Evolutionary conservation across 2,113 vertebrate species (phyloP).

Genomic region (Oriolus oriolus): DNA sequence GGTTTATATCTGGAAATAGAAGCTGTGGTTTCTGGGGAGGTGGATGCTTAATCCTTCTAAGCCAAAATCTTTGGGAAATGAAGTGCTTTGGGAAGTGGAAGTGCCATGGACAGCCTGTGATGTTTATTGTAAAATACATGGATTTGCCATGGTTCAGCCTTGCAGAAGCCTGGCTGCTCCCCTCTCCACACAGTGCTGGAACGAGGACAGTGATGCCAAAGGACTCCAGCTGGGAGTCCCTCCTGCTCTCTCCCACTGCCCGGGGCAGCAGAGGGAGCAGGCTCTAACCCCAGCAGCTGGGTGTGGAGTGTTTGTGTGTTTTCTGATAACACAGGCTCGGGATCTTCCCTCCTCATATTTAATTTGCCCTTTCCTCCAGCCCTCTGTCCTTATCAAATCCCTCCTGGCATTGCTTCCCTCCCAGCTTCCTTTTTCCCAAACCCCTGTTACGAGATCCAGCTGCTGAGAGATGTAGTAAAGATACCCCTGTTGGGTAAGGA

Average conservation of each 20-base stretch:
- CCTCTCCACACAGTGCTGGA: not conserved
- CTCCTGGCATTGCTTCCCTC: not conserved
- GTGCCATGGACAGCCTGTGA: not conserved
- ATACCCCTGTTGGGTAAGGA: slow-evolving; percentile 38
- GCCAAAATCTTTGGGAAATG: not conserved
- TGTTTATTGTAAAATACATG: not conserved
- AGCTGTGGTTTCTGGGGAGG: not conserved
- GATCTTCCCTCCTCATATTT: not conserved
- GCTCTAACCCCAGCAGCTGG: not conserved
- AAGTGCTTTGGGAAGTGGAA: not conserved
- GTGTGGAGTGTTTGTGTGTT: not conserved
- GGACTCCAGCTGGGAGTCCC: not conserved
- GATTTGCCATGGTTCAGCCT: not conserved
- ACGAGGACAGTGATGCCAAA: not conserved
- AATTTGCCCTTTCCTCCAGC: slow-evolving; percentile 17
- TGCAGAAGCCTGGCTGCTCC: not conserved
- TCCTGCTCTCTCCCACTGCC: not conserved
- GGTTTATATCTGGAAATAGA: not conserved
- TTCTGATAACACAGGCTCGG: not conserved
- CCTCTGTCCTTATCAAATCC: not conserved
- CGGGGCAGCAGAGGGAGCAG: not conserved
- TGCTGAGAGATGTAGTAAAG: slow-evolving; percentile 62
- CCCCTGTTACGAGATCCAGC: not conserved
- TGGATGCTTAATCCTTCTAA: not conserved
- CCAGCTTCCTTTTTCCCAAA: not conserved